Percentiles rank a stretch among this genome's conserved stretches.
phyloP scores from a whole-genome alignment of 2,797 vertebrate genomes.

The Sternarchorhynchus goeldii region DNA sequence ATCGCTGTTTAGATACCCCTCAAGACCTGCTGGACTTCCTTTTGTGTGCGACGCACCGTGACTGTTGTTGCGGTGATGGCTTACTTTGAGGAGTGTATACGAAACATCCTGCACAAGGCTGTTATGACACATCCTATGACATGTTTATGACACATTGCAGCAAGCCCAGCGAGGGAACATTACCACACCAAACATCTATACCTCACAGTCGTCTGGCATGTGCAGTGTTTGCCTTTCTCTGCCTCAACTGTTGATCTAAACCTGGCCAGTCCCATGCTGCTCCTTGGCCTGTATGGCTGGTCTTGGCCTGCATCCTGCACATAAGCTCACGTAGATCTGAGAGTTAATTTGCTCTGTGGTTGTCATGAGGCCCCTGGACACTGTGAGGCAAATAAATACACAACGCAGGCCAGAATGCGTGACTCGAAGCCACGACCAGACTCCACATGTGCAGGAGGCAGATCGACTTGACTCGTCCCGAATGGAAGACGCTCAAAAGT shows the following conservation, averaged over 20 bases:
- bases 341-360: neutral
- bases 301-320: too few species aligned
- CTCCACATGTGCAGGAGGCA: neutral
- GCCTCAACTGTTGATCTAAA: too few species aligned
- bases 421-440: constrained; percentile 52
- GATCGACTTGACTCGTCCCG: too few species aligned
- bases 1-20: constrained; percentile 11
- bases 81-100: constrained; percentile 25
- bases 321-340: neutral
- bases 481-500: neutral
- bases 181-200: constrained; percentile 31
- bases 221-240: constrained; percentile 12
- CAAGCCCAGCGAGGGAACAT: constrained; percentile 8
- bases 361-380: neutral
- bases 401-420: constrained; percentile 53
- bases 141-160: constrained; percentile 40
- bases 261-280: too few species aligned
- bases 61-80: neutral
- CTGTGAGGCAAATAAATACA: constrained; percentile 66
- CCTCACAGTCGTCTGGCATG: constrained; percentile 26
- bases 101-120: neutral
- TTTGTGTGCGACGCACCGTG: neutral
- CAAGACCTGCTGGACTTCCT: constrained; percentile 4
- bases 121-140: constrained; percentile 37
- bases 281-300: neutral